Evolutionary conservation across 1,140 invertebrate species (phyloP).

Genomic region (Drosophila subpulchrella): DNA sequence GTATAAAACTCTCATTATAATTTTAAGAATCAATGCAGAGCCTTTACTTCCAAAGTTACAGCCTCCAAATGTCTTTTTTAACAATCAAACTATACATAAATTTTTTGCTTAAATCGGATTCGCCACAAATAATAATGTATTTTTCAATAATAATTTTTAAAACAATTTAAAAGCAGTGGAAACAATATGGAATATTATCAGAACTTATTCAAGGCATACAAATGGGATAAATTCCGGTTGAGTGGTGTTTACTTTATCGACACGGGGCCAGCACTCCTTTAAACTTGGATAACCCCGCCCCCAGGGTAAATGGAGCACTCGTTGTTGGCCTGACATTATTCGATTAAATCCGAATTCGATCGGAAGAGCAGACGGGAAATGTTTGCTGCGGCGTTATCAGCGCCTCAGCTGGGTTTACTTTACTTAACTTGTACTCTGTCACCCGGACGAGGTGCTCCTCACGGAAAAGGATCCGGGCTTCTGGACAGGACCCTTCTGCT

Average conservation of each 20-base stretch:
- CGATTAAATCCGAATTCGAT: constrained; percentile 44
- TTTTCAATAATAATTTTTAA: too few relatives aligned
- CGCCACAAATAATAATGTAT: too few relatives aligned
- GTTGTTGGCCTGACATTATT: constrained; percentile 33
- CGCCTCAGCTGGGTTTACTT: constrained; percentile 20
- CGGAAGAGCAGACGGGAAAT: constrained; percentile 15
- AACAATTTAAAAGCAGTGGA: too few relatives aligned
- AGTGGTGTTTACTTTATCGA: background rate
- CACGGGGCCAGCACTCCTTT: background rate
- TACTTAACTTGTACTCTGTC: constrained; percentile 8
- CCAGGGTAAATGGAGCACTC: constrained; percentile 3
- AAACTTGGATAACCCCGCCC: background rate
- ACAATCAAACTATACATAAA: too few relatives aligned
- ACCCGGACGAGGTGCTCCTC: background rate
- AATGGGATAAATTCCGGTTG: background rate
- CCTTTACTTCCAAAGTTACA: too few relatives aligned
- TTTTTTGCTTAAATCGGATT: too few relatives aligned
- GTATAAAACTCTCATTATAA: too few relatives aligned
- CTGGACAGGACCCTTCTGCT: background rate
- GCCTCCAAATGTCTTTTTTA: too few relatives aligned
- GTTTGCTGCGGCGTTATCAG: constrained; percentile 26
- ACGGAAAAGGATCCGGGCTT: constrained; percentile 5
- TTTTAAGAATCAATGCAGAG: too few relatives aligned
- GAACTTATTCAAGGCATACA: background rate
- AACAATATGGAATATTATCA: background rate